Evolutionary conservation across 92 coral and sea anemone species (phyloP).

Genomic region (Epizoanthus scotinus): DNA sequence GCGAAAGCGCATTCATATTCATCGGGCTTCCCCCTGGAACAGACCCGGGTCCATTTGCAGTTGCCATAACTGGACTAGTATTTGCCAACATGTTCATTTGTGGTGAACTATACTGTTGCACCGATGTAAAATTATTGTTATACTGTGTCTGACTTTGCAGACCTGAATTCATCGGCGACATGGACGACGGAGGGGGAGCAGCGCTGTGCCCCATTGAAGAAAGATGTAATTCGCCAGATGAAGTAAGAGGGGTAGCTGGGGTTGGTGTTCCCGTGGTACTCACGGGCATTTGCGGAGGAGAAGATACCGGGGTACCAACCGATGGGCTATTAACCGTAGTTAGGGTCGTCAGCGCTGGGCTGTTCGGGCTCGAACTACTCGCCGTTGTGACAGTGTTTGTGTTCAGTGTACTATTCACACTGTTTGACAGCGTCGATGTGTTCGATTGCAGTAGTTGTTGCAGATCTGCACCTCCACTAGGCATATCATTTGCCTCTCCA

Average conservation of each 20-base stretch:
- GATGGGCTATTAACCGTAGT: constrained; percentile 91
- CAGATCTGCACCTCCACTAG: constrained; percentile 81
- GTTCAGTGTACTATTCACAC: constrained; percentile 89
- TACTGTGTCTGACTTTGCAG: constrained; percentile 68
- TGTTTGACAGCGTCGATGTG: constrained; percentile 93
- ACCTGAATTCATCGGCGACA: constrained; percentile 89
- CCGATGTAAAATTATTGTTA: constrained; percentile 67
- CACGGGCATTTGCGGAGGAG: constrained; percentile 96
- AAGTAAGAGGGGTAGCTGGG: constrained; percentile 94
- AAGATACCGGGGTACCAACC: constrained; percentile 82
- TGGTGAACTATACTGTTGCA: constrained; percentile 79
- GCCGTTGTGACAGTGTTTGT: constrained; percentile 86
- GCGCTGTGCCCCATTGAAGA: constrained; percentile 83
- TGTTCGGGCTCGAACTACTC: constrained; percentile 89
- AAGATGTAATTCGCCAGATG: constrained; percentile 92
- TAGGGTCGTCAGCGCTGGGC: constrained; percentile 90
- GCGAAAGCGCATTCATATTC: constrained; percentile 65
- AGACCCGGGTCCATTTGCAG: constrained; percentile 84
- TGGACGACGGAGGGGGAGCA: constrained; percentile 84
- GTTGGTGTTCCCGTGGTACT: constrained; percentile 97
- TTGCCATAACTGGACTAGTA: constrained; percentile 72
- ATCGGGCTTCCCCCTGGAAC: constrained; percentile 61
- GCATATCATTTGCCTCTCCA: constrained; percentile 93
- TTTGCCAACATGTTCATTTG: constrained; percentile 75
- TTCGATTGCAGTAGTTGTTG: constrained; percentile 98